Conservation (phyloP, 30 jellyfish, hydroid and myxozoan genomes). For the Aurelia sp. region DNA sequence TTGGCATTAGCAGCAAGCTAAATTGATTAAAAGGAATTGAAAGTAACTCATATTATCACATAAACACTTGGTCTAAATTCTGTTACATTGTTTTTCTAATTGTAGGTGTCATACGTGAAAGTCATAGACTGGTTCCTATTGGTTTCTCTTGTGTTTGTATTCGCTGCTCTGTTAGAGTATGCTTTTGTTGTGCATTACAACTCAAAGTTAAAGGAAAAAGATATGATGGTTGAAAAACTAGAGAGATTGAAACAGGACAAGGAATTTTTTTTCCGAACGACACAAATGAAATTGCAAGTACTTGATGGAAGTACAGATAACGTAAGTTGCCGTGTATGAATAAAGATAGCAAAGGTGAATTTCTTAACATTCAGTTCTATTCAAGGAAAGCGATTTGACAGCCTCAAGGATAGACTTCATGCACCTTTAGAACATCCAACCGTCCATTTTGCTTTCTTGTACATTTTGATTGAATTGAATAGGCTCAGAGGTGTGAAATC, state of each 20-base stretch:
- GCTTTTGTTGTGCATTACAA: conserved; percentile 75
- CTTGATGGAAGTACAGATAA: conserved; percentile 53
- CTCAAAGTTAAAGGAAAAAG: conserved; percentile 45
- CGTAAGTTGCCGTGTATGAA: conserved; percentile 10
- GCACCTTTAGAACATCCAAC: too few relatives aligned
- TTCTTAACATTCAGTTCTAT: too few relatives aligned
- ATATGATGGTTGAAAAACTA: conserved; percentile 7
- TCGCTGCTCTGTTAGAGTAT: conserved; percentile 80
- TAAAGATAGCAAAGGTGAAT: neutral
- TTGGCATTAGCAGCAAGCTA: neutral
- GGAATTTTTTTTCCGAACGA: neutral
- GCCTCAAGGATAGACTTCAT: too few relatives aligned
- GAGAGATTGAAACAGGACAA: conserved; percentile 22
- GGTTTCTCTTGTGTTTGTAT: conserved; percentile 75
- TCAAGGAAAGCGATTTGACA: neutral
- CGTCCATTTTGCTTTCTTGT: too few relatives aligned
- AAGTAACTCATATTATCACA: too few relatives aligned
- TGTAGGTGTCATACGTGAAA: conserved; percentile 84
- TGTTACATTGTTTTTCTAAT: neutral
- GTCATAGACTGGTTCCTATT: conserved; percentile 83
- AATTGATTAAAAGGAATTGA: too few relatives aligned
- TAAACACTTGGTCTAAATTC: too few relatives aligned
- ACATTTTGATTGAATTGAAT: too few relatives aligned
- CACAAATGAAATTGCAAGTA: conserved; percentile 5
- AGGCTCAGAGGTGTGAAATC: too few relatives aligned